Percentiles rank a stretch among this genome's conserved stretches.
Evolutionary conservation across 2,797 vertebrate genomes (phyloP).

Genomic region (Sus cebifrons): DNA sequence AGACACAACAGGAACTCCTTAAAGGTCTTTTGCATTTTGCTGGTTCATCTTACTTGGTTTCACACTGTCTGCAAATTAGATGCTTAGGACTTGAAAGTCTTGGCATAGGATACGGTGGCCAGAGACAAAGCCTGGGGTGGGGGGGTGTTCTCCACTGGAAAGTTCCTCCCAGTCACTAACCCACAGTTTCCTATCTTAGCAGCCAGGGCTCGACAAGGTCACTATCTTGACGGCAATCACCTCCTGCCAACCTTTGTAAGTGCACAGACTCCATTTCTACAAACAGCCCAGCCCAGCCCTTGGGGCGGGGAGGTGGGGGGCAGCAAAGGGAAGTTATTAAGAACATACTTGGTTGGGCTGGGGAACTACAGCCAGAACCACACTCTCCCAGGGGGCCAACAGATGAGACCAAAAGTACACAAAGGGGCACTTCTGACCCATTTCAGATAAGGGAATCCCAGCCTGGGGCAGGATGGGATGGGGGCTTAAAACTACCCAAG

Average conservation of each 20-base stretch:
- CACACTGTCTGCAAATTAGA: background rate
- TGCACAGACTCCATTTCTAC: background rate
- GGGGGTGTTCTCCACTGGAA: background rate
- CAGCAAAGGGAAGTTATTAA: background rate
- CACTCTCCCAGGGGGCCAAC: background rate
- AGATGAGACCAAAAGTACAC: background rate
- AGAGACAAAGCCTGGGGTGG: background rate
- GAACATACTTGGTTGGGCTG: background rate
- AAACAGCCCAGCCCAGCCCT: background rate
- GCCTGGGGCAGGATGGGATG: rapidly evolving
- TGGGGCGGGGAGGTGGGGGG: background rate
- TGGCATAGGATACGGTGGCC: background rate
- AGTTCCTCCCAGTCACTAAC: background rate
- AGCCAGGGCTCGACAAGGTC: background rate
- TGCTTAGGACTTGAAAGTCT: background rate
- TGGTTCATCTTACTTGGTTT: background rate
- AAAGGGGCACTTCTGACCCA: background rate
- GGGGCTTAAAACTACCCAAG: background rate
- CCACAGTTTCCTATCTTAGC: background rate
- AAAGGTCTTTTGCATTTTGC: background rate
- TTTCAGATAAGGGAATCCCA: background rate
- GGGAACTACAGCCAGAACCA: background rate
- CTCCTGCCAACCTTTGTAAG: background rate
- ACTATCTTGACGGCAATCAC: background rate
- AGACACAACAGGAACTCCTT: no score